These are phyloP conservation scores for Orientallactaga sibirica DNA, from an alignment of 2,797 vertebrate genomes.

Conservation along the genomic window DNA sequence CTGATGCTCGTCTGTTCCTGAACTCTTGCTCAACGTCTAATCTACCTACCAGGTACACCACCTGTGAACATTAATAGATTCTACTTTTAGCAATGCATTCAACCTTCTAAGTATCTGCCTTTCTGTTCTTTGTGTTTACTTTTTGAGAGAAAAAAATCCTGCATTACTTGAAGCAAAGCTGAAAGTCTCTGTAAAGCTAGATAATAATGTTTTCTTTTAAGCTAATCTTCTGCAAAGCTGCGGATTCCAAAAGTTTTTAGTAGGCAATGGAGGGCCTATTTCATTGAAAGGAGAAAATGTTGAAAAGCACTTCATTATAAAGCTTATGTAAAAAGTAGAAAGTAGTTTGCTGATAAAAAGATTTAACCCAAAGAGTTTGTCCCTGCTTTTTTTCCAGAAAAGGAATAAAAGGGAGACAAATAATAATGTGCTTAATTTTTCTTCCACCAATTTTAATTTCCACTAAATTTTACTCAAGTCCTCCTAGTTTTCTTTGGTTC, in stretches of 20 bases:
- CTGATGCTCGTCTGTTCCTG: neutral
- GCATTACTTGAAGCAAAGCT: slow-evolving; percentile 68
- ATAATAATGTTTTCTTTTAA: slow-evolving; percentile 80
- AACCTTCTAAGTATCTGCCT: slow-evolving; percentile 58
- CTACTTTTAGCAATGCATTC: neutral
- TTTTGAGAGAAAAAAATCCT: neutral
- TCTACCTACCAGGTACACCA: neutral
- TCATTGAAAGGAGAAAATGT: slow-evolving; percentile 69
- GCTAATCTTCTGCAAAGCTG: slow-evolving; percentile 78
- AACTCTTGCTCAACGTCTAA: neutral
- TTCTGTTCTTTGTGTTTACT: slow-evolving; percentile 58
- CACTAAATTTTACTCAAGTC: slow-evolving; percentile 57
- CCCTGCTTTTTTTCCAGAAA: neutral
- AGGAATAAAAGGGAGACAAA: slow-evolving; percentile 46
- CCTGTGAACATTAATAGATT: slow-evolving; percentile 12
- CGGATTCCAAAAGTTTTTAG: slow-evolving; percentile 67
- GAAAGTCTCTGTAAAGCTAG: slow-evolving; percentile 73
- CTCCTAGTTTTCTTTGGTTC: slow-evolving; percentile 42
- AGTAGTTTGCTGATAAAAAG: slow-evolving; percentile 54
- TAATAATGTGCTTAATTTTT: slow-evolving; percentile 57
- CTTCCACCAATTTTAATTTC: slow-evolving; percentile 60
- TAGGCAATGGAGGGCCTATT: slow-evolving; percentile 37
- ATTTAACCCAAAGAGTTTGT: slow-evolving; percentile 28
- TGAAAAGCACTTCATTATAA: slow-evolving; percentile 55
- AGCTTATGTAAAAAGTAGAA: slow-evolving; percentile 25